These are phyloP conservation scores for Umimayanthus chanpuru DNA, from an alignment of 92 coral and sea anemone genomes.

Conservation along the genomic window DNA sequence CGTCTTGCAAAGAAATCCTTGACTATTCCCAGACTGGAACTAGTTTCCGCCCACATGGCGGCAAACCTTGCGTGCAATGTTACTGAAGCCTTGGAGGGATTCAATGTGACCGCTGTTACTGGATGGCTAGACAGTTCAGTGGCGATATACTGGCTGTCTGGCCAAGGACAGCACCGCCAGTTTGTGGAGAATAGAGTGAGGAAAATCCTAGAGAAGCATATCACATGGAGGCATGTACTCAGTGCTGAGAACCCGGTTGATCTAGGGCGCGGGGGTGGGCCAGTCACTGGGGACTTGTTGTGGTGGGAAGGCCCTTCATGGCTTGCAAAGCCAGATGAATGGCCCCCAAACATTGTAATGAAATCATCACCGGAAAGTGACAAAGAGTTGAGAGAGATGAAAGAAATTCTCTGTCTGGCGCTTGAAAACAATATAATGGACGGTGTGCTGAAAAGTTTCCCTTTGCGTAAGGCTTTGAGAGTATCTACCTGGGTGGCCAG, in stretches of 20 bases:
- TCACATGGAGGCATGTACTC: not conserved
- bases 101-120: not conserved
- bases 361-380: not conserved
- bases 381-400: no score
- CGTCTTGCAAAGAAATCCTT: not conserved
- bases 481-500: no score
- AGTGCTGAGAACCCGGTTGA: conserved; percentile 17
- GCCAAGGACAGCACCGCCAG: not conserved
- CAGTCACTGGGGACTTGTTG: not conserved
- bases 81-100: not conserved
- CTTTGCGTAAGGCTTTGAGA: no score
- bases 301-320: conserved; percentile 39
- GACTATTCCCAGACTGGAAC: conserved; percentile 5
- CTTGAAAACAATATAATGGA: no score
- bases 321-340: conserved; percentile 25
- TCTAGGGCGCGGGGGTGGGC: conserved; percentile 13
- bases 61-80: no score
- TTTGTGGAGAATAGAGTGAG: conserved; percentile 9
- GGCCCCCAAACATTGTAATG: conserved; percentile 6
- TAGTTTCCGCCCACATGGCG: conserved; percentile 6
- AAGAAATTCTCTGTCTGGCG: no score
- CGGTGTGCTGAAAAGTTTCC: no score
- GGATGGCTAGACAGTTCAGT: not conserved
- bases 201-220: not conserved
- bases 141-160: not conserved